These are phyloP conservation scores for Phyllostomus hastatus DNA, from an alignment of 2,113 vertebrate species.

Conservation along the genomic window DNA sequence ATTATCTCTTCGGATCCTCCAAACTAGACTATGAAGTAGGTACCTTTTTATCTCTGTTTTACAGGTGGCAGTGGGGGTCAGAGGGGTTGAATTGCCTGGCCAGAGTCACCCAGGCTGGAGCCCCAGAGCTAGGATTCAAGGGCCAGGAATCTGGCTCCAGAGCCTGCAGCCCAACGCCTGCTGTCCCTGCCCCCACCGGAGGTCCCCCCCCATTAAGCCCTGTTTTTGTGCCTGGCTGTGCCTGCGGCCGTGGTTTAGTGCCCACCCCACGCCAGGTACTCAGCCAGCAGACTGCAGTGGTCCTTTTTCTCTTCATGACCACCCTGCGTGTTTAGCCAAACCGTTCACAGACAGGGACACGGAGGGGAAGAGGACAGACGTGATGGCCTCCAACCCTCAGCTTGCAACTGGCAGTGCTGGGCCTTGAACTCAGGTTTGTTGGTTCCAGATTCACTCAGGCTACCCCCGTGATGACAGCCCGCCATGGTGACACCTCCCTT, in stretches of 20 bases:
- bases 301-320: not conserved
- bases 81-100: not conserved
- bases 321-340: not conserved
- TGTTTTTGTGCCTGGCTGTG: accelerated
- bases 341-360: not conserved
- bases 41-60: not conserved
- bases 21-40: not conserved
- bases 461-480: too few relatives aligned
- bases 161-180: not conserved
- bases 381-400: not conserved
- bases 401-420: not conserved
- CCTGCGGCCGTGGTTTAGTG: not conserved
- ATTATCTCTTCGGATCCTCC: not conserved
- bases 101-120: not conserved
- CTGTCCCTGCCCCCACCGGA: accelerated
- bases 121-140: not conserved
- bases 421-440: not conserved
- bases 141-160: not conserved
- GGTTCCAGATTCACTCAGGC: not conserved
- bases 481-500: too few relatives aligned
- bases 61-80: not conserved
- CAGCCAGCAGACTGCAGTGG: not conserved
- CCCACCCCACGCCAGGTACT: not conserved
- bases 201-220: not conserved
- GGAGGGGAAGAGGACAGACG: not conserved